Percentiles rank a stretch among this genome's conserved stretches.
Evolutionary conservation across 2,797 vertebrate genomes (phyloP).

Genomic region (Dendrocincla tyrannina): DNA sequence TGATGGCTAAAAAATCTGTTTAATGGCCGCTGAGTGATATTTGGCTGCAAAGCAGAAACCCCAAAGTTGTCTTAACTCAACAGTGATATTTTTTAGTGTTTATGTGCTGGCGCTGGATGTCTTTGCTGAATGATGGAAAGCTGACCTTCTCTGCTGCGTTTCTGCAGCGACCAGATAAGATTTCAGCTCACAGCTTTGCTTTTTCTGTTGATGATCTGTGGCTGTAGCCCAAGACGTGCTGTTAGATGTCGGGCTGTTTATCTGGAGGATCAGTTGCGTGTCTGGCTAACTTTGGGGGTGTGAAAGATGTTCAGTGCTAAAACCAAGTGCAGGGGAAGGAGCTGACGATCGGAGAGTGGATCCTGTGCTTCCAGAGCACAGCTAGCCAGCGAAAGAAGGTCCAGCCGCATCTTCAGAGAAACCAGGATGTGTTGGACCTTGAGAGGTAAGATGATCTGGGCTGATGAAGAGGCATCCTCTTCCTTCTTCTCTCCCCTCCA

Average conservation of each 20-base stretch:
- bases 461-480: neutral
- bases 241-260: neutral
- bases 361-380: neutral
- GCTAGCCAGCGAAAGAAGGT: neutral
- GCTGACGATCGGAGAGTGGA: neutral
- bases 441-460: neutral
- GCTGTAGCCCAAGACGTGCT: neutral
- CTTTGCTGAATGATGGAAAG: conserved; percentile 67
- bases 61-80: conserved; percentile 69
- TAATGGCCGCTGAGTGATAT: conserved; percentile 67
- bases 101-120: conserved; percentile 24
- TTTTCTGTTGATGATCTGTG: conserved; percentile 34
- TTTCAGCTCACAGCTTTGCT: conserved; percentile 56
- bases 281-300: conserved; percentile 2
- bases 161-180: conserved; percentile 65
- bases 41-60: conserved; percentile 67
- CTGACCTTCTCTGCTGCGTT: conserved; percentile 36
- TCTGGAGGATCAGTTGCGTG: conserved; percentile 16
- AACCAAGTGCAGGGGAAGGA: neutral
- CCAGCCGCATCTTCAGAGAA: neutral
- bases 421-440: neutral
- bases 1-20: conserved; percentile 73
- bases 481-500: neutral
- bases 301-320: neutral
- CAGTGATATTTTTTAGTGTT: conserved; percentile 64